Base-by-base conservation (phyloP, 2,888 invertebrate species). In the Pachymerium ferrugineum region DNA sequence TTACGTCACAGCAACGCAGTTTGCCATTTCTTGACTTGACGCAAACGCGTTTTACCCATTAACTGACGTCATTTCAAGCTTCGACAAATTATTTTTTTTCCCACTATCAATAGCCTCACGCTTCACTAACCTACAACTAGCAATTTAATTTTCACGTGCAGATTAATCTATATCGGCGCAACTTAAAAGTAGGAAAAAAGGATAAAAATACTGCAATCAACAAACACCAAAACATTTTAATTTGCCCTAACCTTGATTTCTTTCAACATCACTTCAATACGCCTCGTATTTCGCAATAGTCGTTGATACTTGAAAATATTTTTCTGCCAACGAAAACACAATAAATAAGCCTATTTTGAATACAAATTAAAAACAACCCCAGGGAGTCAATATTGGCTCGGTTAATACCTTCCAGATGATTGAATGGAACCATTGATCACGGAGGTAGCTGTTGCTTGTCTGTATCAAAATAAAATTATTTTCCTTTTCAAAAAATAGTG, bases 341-440 rank as follows among this genome's bases (percentile, higher is more conserved):
- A 67, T 28, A 67, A 68, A 19, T 31, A 8, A 10, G 29, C 25
- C 67, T 25, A 29, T 68, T 28, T 16, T 47, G 2, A 16, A 72
- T 19, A 42, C 8, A 22, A 72, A 8, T 28, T 31, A 1, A 22
- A 29, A 19, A 22, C 12, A 72, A 28, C 8, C 10, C 10, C 8
- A 30, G 76, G 42, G 19, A n/a, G 12, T 12, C 10, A 35, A 35
- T 12, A 35, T 35, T 12, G 38, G 38, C 38, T 35, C 38, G 12
- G 12, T 35, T 12, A 86, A 84, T 82, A 91, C 91, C 87, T 88
- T 88, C 91, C 91, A 92, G 76, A 89, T 84, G 79, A 92, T 89
- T 73, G 92, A 91, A 81, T 91, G 88, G 77, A 88, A 88, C 91
- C 91, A 92, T 82, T 92, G 91, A 85, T 92, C 91, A 81, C 92